phyloP scores from a whole-genome alignment of 2,113 vertebrate species.

The Circaetus gallicus region DNA sequence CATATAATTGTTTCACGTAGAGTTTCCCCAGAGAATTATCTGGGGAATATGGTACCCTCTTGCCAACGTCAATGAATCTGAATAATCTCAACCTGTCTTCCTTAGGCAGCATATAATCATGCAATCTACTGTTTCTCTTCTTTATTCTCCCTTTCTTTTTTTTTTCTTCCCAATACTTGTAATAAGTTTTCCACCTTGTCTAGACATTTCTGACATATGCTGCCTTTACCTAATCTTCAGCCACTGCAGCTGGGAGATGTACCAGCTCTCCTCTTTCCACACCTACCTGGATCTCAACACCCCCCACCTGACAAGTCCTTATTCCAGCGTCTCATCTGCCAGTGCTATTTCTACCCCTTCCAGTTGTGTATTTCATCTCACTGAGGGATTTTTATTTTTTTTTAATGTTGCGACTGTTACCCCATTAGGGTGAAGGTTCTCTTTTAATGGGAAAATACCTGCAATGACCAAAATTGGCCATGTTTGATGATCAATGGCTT shows the following conservation, averaged over 20 bases:
- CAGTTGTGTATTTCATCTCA: neutral
- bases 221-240: neutral
- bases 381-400: neutral
- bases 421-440: neutral
- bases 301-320: neutral
- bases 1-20: conserved; percentile 3
- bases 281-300: neutral
- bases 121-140: neutral
- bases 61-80: too few relatives aligned
- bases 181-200: conserved; percentile 24
- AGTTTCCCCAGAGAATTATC: conserved; percentile 18
- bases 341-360: neutral
- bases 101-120: neutral
- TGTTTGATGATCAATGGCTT: neutral
- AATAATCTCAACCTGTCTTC: conserved; percentile 29
- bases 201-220: neutral
- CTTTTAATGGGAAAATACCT: neutral
- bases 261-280: neutral
- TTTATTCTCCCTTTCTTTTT: neutral
- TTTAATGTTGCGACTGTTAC: neutral
- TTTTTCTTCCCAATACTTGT: neutral
- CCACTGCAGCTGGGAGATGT: neutral
- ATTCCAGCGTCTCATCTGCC: neutral
- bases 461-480: neutral
- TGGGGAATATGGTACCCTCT: too few relatives aligned